Evolutionary conservation across 2,888 invertebrate species (phyloP).

Genomic region (Synergus laeviventris): DNA sequence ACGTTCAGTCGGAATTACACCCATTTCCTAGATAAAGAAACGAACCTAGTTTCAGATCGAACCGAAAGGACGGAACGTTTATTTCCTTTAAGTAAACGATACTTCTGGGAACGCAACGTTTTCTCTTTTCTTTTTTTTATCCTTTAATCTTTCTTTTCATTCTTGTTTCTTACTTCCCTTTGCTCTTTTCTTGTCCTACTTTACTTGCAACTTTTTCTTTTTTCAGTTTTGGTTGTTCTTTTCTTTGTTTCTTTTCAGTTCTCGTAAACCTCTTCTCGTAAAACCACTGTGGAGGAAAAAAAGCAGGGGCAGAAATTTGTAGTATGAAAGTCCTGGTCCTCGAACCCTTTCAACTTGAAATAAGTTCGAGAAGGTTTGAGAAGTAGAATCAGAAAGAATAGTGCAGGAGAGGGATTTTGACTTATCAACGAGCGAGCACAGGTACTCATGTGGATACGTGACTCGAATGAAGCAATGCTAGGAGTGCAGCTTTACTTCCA

Average conservation of each 20-base stretch:
- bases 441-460: conserved; percentile 23
- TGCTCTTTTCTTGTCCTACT: background rate
- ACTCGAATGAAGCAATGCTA: conserved; percentile 21
- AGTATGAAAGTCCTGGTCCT: conserved; percentile 6
- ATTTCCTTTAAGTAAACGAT: conserved; percentile 10
- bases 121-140: conserved; percentile 20
- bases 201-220: background rate
- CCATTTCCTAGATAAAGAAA: background rate
- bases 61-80: background rate
- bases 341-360: background rate
- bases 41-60: conserved; percentile 29
- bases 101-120: conserved; percentile 16
- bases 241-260: background rate
- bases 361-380: conserved; percentile 2
- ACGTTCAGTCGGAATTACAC: background rate
- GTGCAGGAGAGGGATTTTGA: background rate
- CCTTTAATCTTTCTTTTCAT: conserved; percentile 3
- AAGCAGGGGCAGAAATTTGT: background rate
- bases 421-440: conserved; percentile 19
- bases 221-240: background rate
- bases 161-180: background rate
- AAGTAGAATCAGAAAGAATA: background rate
- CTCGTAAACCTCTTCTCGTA: background rate
- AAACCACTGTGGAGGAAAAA: conserved; percentile 4
- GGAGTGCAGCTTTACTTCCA: conserved; percentile 18